Base-by-base conservation (phyloP, 2,113 vertebrate genomes). In the Petromus typicus region DNA sequence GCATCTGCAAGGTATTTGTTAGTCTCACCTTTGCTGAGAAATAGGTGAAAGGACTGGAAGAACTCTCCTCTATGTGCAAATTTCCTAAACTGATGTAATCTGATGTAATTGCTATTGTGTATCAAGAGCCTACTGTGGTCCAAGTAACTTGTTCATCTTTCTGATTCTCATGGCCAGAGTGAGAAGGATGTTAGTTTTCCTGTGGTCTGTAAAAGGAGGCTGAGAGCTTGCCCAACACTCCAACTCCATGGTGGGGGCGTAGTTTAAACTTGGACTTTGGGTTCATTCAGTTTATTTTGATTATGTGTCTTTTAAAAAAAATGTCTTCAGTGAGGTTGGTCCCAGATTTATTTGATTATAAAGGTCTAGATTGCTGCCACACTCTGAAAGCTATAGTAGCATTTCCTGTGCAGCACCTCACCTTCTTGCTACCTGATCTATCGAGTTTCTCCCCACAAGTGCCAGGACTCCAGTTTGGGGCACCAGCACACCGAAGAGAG, bases 1-100 rank as follows among this genome's bases (percentile, higher is more conserved):
- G 91, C 86, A 59, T 86, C 96, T 69, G 61, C 71, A 48, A 40
- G 59, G 86, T 30, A 27, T 80, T 73, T 48, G 54, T 85, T 54
- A 92, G 51, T 75, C 48, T 20, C 27, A 5, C 79, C 82, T 57
- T 83, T 83, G 12, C 8, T 56, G 67, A 86, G 59, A 10, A 59
- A 2, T 0, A 37, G 63, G 73, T 59, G 73, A 95, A 76, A 86
- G 86, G 73, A 54, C 78, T 73, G 27, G 1, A 61, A 64, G 67
- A 64, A 43, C 82, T 71, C 71, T 43, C 82, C 76, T 87, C 54
- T 51, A n/a, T 59, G 88, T 63, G 75, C 40, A 34, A 11, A 79
- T 43, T 54, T 14, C 79, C 45, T 71, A 34, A 56, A 5, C 56
- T 30, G 56, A 1, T n/a, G n/a, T n/a, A n/a, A n/a, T 10, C 48